Percentiles rank a stretch among this genome's conserved stretches.
These are phyloP conservation scores for Chrysina gloriosa DNA, from an alignment of 2,888 invertebrate species.

Conservation along the genomic window DNA sequence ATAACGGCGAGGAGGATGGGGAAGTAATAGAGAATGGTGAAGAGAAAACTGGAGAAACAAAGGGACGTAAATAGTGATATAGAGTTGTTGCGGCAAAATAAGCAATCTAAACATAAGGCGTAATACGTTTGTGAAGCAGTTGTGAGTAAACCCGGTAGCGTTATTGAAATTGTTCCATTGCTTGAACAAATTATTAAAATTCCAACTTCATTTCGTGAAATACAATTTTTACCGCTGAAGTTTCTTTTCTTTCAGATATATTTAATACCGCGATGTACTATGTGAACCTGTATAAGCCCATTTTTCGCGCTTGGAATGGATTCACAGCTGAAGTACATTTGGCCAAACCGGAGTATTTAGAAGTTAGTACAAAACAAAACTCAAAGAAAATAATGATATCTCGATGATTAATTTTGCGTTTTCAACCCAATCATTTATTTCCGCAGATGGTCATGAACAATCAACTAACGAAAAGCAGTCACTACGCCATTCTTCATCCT, in stretches of 20 bases:
- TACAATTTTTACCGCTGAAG: neutral
- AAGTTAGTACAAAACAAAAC: too few species aligned
- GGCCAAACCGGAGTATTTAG: constrained; percentile 51
- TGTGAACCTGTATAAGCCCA: constrained; percentile 48
- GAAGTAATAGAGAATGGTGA: too few species aligned
- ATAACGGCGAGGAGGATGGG: too few species aligned
- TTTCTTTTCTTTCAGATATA: constrained; percentile 46
- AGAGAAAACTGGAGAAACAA: too few species aligned
- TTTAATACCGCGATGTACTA: constrained; percentile 42
- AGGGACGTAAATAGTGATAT: too few species aligned
- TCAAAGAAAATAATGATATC: too few species aligned
- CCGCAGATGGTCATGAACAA: constrained; percentile 51
- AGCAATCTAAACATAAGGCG: too few species aligned
- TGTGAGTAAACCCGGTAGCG: neutral
- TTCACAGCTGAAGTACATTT: constrained; percentile 49
- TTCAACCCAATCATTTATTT: too few species aligned
- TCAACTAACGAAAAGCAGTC: constrained; percentile 50
- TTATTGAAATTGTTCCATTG: neutral
- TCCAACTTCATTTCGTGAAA: neutral
- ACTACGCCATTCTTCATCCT: constrained; percentile 49
- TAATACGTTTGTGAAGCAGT: too few species aligned
- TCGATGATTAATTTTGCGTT: too few species aligned
- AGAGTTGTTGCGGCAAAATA: too few species aligned
- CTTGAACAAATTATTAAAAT: constrained; percentile 1
- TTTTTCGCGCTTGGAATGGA: constrained; percentile 52